A percentile compares a stretch with the other conserved stretches of the same genome.
phyloP scores from a whole-genome alignment of 2,113 vertebrate species.

The Coptodon bakossiorum region DNA sequence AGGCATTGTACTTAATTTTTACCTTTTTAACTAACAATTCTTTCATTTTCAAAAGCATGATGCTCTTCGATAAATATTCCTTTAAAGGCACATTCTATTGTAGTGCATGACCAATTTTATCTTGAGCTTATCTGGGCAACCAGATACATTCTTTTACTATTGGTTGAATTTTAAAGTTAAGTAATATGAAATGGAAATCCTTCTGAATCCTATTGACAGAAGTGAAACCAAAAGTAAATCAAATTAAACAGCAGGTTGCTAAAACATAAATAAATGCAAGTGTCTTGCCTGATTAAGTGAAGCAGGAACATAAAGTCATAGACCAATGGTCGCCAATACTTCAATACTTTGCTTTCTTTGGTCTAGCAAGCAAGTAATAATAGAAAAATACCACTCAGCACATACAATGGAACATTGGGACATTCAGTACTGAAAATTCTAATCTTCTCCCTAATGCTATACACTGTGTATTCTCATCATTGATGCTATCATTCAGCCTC shows the following conservation, averaged over 20 bases:
- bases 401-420: background rate
- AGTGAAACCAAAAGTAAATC: background rate
- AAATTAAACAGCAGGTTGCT: background rate
- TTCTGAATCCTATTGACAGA: background rate
- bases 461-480: background rate
- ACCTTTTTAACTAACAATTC: background rate
- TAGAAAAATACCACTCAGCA: background rate
- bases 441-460: background rate
- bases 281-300: background rate
- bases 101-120: background rate
- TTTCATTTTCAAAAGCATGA: background rate
- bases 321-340: background rate
- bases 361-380: background rate
- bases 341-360: background rate
- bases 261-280: background rate
- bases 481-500: slow-evolving; percentile 35
- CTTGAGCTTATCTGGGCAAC: background rate
- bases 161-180: background rate
- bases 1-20: background rate
- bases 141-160: background rate
- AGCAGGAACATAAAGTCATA: background rate
- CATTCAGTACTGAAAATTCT: background rate
- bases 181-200: background rate
- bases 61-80: background rate
- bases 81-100: background rate